Evolutionary conservation across 1,140 invertebrate species (phyloP).

Genomic region (Bombus cullumanus): DNA sequence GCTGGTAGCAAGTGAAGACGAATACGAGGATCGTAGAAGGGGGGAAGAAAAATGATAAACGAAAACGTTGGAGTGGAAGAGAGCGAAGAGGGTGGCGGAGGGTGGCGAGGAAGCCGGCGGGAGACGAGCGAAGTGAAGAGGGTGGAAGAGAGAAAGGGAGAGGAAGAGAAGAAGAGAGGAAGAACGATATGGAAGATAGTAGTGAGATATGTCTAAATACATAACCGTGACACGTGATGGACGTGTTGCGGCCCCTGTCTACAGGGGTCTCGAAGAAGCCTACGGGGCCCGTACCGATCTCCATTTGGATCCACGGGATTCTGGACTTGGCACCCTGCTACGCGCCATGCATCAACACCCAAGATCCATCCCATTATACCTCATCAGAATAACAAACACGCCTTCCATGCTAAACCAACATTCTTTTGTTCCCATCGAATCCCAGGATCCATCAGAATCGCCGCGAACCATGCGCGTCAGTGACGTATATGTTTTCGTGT

Average conservation of each 20-base stretch:
- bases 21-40: slow-evolving; percentile 32
- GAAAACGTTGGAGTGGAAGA: slow-evolving; percentile 20
- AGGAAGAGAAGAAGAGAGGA: slow-evolving; percentile 41
- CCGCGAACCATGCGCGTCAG: slow-evolving; percentile 62
- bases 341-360: slow-evolving; percentile 82
- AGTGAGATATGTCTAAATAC: slow-evolving; percentile 80
- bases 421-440: slow-evolving; percentile 78
- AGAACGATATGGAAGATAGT: slow-evolving; percentile 65
- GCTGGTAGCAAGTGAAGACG: slow-evolving; percentile 51
- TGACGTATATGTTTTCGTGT: slow-evolving; percentile 62
- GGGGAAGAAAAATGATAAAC: slow-evolving; percentile 43
- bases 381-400: slow-evolving; percentile 82
- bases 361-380: slow-evolving; percentile 80
- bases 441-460: slow-evolving; percentile 80
- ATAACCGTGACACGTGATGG: slow-evolving; percentile 80
- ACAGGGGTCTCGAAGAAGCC: slow-evolving; percentile 75
- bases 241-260: slow-evolving; percentile 79
- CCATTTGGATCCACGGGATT: slow-evolving; percentile 53
- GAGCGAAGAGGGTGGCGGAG: background rate
- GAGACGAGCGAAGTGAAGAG: background rate
- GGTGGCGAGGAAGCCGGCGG: background rate
- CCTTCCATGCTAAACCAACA: slow-evolving; percentile 80
- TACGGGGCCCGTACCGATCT: slow-evolving; percentile 41
- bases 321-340: slow-evolving; percentile 78
- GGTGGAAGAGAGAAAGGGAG: background rate